These are phyloP conservation scores for Corythornis madagascariensis DNA, from an alignment of 2,113 vertebrate genomes.

Conservation along the genomic window DNA sequence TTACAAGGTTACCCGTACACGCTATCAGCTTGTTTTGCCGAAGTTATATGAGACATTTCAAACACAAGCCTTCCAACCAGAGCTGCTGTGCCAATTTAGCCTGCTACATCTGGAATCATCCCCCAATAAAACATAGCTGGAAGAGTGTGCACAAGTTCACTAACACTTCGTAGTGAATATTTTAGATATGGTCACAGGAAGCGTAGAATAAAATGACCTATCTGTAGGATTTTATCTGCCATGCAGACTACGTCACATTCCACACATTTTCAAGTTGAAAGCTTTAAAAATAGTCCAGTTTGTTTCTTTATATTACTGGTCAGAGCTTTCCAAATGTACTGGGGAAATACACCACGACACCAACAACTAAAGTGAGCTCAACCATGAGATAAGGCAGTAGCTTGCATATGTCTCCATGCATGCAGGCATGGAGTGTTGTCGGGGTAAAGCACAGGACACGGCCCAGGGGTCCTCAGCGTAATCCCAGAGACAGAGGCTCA, in stretches of 20 bases:
- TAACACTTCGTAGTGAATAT: neutral
- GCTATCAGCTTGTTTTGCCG: constrained; percentile 69
- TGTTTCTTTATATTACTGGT: neutral
- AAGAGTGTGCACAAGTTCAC: neutral
- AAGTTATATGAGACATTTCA: constrained; percentile 78
- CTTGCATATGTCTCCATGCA: neutral
- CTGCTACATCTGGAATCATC: constrained; percentile 24
- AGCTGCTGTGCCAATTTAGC: constrained; percentile 6
- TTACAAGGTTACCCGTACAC: constrained; percentile 43
- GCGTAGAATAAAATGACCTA: neutral
- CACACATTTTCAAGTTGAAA: neutral
- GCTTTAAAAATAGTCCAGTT: neutral
- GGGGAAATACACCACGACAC: neutral
- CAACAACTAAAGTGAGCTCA: neutral
- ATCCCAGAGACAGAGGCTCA: neutral
- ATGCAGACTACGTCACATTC: neutral
- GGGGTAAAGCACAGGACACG: neutral
- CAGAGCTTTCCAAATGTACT: neutral
- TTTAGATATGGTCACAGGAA: neutral
- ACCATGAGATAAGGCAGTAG: neutral
- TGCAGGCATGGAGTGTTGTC: neutral
- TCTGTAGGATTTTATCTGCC: neutral
- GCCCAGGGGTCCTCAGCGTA: rapidly evolving
- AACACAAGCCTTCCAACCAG: constrained; percentile 50
- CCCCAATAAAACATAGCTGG: neutral